phyloP scores from a whole-genome alignment of 1,140 invertebrate species.

The Hetaerina americana region DNA sequence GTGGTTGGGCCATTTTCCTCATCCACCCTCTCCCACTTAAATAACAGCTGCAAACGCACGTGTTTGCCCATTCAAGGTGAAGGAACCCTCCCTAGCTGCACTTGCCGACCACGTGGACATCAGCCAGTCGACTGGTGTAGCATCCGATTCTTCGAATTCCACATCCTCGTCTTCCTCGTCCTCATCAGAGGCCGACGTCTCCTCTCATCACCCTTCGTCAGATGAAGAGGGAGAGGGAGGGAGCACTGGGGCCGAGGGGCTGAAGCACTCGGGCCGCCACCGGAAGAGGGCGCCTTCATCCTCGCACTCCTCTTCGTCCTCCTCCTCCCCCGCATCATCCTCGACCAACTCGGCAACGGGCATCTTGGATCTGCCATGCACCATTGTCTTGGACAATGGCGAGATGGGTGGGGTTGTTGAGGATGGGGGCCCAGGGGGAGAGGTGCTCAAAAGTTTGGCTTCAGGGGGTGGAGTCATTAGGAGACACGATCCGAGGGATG shows the following conservation, averaged over 20 bases:
- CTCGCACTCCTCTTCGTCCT: not conserved
- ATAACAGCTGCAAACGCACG: too few species aligned
- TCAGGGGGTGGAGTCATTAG: not conserved
- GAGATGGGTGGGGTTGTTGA: not conserved
- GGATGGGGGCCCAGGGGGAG: not conserved
- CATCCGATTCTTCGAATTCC: slow-evolving; percentile 86
- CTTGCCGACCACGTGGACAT: slow-evolving; percentile 79
- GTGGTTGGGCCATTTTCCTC: slow-evolving; percentile 24
- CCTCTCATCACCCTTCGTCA: slow-evolving; percentile 51
- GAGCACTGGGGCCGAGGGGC: slow-evolving; percentile 29
- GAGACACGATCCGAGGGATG: slow-evolving; percentile 11
- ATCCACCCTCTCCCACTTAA: too few species aligned
- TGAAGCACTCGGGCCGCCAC: not conserved
- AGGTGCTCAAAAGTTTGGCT: not conserved
- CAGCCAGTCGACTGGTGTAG: slow-evolving; percentile 73
- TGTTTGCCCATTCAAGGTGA: too few species aligned
- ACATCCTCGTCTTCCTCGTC: slow-evolving; percentile 73
- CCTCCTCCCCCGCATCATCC: not conserved
- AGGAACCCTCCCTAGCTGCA: slow-evolving; percentile 68
- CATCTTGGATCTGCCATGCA: not conserved
- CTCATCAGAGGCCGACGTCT: slow-evolving; percentile 36
- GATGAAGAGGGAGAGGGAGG: slow-evolving; percentile 51
- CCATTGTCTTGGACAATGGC: not conserved
- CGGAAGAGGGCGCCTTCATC: not conserved
- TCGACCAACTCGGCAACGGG: not conserved